Base-by-base conservation (phyloP, 1,140 invertebrate species). In the Bombus turneri region DNA sequence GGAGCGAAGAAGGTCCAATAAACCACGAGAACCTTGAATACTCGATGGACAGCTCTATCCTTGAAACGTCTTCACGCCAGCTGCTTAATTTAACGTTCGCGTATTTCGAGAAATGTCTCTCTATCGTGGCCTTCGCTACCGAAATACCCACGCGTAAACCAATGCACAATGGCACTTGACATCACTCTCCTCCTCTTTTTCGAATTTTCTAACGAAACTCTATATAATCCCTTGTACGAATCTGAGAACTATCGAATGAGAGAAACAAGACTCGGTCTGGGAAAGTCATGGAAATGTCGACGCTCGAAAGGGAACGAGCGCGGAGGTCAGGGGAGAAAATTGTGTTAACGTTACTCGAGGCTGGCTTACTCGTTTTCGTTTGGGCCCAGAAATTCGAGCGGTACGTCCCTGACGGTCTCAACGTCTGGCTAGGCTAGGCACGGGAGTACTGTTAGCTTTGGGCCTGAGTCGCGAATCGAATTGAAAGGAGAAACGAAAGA, bases 381-480 rank as follows among this genome's bases (percentile, higher is more conserved):
- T 86, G 81, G 86, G 85, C 79, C 57, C 89, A 72, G 86, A 87
- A 91, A 91, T 88, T 89, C 85, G 76, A 89, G 85, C 87, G 79
- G 64, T 89, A 88, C 90, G 85, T 88, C 80, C 90, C 89, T 91
- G 90, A 89, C 80, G 68, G 85, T 91, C 86, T 89, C 81, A 91
- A 91, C 77, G 85, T 91, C 87, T 81, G 87, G 83, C 88, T 90
- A 86, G 90, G 59, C 87, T 91, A 91, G 85, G 78, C 85, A 85
- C 57, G n/a, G 37, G 80, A 91, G 90, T 91, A 91, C 90, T 88
- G 90, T 91, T 91, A 91, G 77, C 71, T 91, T 91, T 76, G 77
- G 80, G 64, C 62, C 81, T 66, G 81, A 84, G 79, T 34, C n/a
- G 43, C 59, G 57, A 53, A 69, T 72, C 75, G 79, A 34, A 69